A percentile compares a stretch with the other conserved stretches of the same genome.
Evolutionary conservation across 1,140 invertebrate species (phyloP).

Genomic region (Lethocerus indicus): DNA sequence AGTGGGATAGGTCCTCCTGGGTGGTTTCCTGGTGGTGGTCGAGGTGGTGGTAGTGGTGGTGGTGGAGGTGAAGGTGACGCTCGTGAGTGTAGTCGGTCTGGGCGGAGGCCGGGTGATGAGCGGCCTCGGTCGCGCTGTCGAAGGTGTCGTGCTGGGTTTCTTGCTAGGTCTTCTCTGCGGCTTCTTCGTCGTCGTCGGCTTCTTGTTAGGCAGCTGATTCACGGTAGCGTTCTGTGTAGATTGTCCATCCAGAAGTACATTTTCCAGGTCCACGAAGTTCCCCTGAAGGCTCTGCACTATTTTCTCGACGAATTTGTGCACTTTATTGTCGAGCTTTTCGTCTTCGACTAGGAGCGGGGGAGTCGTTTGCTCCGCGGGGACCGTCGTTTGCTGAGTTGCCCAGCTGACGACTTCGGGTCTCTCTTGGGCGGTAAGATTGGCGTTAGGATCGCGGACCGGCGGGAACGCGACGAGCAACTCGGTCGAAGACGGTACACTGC

Average conservation of each 20-base stretch:
- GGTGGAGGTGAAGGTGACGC: constrained; percentile 6
- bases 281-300: constrained; percentile 63
- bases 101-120: constrained; percentile 11
- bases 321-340: constrained; percentile 53
- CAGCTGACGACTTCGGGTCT: constrained; percentile 9
- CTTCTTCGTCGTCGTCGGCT: constrained; percentile 28
- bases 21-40: neutral
- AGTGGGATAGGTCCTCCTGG: too few relatives aligned
- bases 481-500: too few relatives aligned
- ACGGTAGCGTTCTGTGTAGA: constrained; percentile 15
- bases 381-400: neutral
- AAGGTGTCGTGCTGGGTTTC: constrained; percentile 16
- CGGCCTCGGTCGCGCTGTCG: constrained; percentile 9
- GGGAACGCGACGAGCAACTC: constrained; percentile 64
- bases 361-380: constrained; percentile 28
- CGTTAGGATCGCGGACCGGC: constrained; percentile 62
- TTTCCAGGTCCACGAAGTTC: constrained; percentile 60
- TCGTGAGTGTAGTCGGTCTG: constrained; percentile 14
- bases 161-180: constrained; percentile 23
- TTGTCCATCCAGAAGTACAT: constrained; percentile 42
- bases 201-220: constrained; percentile 20
- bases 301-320: constrained; percentile 63
- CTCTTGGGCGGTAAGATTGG: constrained; percentile 31
- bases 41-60: constrained; percentile 18
- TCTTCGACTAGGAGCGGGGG: constrained; percentile 57